Evolutionary conservation across 2,888 invertebrate genomes (phyloP).

Genomic region (Amaurobius ferox): DNA sequence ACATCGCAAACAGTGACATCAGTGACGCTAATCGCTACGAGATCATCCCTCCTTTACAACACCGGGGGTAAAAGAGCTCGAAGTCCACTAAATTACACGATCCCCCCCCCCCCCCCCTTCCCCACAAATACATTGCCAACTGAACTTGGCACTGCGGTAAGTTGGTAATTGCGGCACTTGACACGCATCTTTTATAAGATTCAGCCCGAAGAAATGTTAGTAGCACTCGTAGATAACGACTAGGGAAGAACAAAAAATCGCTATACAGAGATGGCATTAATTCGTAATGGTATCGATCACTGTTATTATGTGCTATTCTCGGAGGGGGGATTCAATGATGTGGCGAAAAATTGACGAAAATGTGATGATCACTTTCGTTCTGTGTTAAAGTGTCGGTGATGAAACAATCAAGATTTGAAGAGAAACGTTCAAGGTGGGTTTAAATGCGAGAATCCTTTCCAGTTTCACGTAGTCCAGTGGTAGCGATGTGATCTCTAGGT

Average conservation of each 20-base stretch:
- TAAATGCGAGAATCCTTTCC: too few relatives aligned
- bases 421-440: too few relatives aligned
- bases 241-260: neutral
- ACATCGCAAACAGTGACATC: neutral
- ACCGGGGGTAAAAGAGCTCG: neutral
- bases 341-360: neutral
- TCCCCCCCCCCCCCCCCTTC: neutral
- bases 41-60: neutral
- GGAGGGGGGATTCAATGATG: neutral
- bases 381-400: neutral
- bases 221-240: neutral
- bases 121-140: neutral
- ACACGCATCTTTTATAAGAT: neutral
- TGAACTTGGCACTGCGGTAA: conserved; percentile 7
- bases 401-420: too few relatives aligned
- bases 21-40: neutral
- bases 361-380: neutral
- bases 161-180: neutral
- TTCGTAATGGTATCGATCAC: conserved; percentile 9
- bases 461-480: too few relatives aligned
- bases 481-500: too few relatives aligned
- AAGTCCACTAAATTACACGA: neutral
- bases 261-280: neutral
- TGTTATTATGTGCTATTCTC: conserved; percentile 4
- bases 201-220: neutral